Evolutionary conservation across 2,797 vertebrate genomes (phyloP).

Genomic region (Chromobotia macracanthus): DNA sequence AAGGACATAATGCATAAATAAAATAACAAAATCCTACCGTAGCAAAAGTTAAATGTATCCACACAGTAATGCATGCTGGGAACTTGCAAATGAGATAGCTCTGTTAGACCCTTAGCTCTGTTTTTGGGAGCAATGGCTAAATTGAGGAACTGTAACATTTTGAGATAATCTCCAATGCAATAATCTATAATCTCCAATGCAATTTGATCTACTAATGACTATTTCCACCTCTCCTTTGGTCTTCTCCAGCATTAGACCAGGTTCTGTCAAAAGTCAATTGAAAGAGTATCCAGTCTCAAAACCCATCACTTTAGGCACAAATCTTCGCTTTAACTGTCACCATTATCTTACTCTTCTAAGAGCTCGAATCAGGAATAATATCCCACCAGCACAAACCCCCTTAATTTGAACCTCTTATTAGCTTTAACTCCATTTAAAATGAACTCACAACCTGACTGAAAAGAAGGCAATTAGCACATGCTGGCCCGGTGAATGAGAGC

Average conservation of each 20-base stretch:
- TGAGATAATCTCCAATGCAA: no score
- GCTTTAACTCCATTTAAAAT: conserved; percentile 82
- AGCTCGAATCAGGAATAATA: conserved; percentile 53
- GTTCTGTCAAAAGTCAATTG: neutral
- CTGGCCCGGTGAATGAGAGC: conserved; percentile 81
- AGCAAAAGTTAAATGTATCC: no score
- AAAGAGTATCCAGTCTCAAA: neutral
- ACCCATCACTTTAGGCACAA: neutral
- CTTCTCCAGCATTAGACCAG: neutral
- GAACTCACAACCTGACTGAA: conserved; percentile 81
- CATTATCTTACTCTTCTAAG: conserved; percentile 38
- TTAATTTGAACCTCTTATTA: conserved; percentile 74
- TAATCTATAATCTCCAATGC: neutral
- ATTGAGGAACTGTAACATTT: no score
- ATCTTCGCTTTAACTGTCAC: conserved; percentile 17
- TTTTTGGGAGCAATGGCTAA: no score
- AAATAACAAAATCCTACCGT: no score
- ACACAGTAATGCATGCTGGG: no score
- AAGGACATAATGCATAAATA: no score
- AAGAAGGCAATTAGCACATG: conserved; percentile 83
- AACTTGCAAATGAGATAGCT: no score
- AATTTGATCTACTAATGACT: neutral
- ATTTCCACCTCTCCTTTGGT: neutral
- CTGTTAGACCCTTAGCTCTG: no score
- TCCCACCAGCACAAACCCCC: conserved; percentile 51